Base-by-base conservation (phyloP, 2,888 invertebrate genomes). In the Odontomyia ornata region DNA sequence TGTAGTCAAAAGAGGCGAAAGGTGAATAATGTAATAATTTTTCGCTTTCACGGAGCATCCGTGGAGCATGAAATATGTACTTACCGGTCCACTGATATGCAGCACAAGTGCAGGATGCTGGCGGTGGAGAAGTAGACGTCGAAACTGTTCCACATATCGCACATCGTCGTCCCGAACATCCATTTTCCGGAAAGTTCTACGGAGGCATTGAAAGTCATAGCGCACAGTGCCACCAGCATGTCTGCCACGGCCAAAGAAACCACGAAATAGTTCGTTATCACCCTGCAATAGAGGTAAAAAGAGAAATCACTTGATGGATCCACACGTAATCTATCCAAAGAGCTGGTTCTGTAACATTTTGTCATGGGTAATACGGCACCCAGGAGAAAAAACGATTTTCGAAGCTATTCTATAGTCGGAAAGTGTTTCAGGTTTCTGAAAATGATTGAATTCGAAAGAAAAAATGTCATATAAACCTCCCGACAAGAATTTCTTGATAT, bases 261-360 rank as follows among this genome's bases (percentile, higher is more conserved):
- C 80, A 98, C 96, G 89, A 97, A 98, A 86, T 96, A 97, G 87
- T 98, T 98, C 72, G 97, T 97, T 84, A 96, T 94, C 80, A 95
- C 95, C 65, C 96, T 86, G 82, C 57, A 81, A 75, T 2, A 13
- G 65, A 65, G 18, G 60, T 11, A 60, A 21, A 7, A 4, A 18
- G 52, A 18, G 13, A 52, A 52, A 52, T 52, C 15, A 52, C 15
- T 52, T 52, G 15, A 52, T 18, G 52, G 52, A 52, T 52, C 7
- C 36, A 36, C n/a, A 36, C 9, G 9, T 36, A 36, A 36, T 36
- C 36, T 36, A 36, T 5, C 9, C 36, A 3, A 36, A 36, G 9
- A 36, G 3, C 5, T 36, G 36, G 36, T 3, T 9, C 3, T 3
- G 36, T 36, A 36, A n/a, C n/a, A n/a, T n/a, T n/a, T n/a, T n/a